These are phyloP conservation scores for Cotesia typhae DNA, from an alignment of 1,140 invertebrate species.

Conservation along the genomic window DNA sequence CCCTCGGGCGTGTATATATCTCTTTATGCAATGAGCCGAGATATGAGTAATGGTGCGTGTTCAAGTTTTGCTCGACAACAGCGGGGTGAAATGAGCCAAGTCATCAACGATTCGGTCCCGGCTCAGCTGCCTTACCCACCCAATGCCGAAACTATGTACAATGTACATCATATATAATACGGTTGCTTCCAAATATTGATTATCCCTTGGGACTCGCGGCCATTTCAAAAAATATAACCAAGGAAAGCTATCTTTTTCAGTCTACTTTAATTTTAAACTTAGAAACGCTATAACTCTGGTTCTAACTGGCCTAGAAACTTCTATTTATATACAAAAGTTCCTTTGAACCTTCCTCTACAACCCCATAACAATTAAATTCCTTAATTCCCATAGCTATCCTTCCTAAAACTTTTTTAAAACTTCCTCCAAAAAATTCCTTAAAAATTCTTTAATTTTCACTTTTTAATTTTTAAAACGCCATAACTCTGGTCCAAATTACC, in stretches of 20 bases:
- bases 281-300: background rate
- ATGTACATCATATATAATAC: conserved; percentile 59
- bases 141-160: background rate
- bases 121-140: conserved; percentile 29
- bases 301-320: background rate
- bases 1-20: conserved; percentile 33
- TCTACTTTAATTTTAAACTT: background rate
- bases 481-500: no score
- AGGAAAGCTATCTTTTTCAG: background rate
- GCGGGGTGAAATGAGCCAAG: conserved; percentile 60
- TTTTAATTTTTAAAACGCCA: no score
- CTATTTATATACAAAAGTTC: no score
- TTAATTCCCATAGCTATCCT: no score
- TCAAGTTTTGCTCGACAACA: conserved; percentile 46
- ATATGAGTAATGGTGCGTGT: conserved; percentile 66
- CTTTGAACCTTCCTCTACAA: no score
- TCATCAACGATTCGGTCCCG: conserved; percentile 44
- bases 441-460: no score
- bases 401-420: no score
- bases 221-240: background rate
- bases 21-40: conserved; percentile 57
- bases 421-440: no score
- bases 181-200: conserved; percentile 62
- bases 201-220: conserved; percentile 46
- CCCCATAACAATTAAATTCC: no score